Evolutionary conservation across 1,140 invertebrate genomes (phyloP).

Genomic region (Scaptodrosophila lebanonensis): DNA sequence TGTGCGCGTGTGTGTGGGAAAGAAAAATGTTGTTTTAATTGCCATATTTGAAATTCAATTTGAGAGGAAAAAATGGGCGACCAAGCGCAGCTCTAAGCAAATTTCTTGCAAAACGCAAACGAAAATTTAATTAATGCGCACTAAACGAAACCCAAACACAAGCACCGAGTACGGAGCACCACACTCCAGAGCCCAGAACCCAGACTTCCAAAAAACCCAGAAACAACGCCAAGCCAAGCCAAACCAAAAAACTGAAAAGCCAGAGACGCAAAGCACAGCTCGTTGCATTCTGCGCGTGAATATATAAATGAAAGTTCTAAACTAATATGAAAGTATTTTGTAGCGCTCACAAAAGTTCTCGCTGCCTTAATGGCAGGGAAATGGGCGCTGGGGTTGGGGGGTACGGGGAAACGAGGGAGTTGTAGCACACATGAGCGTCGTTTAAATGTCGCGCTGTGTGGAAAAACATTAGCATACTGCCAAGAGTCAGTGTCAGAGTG

Average conservation of each 20-base stretch:
- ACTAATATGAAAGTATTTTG: slow-evolving; percentile 65
- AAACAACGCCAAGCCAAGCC: slow-evolving; percentile 1
- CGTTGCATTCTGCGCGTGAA: no score
- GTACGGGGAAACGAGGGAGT: neutral
- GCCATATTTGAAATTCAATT: slow-evolving; percentile 26
- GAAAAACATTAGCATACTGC: no score
- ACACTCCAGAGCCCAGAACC: no score
- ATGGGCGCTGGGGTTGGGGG: neutral
- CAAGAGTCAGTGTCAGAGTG: no score
- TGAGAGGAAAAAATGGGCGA: slow-evolving; percentile 16
- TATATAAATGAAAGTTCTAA: slow-evolving; percentile 34
- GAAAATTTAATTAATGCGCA: slow-evolving; percentile 62
- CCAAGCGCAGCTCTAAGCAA: slow-evolving; percentile 14
- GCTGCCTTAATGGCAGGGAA: no score
- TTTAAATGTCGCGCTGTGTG: slow-evolving; percentile 43
- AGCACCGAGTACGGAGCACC: no score
- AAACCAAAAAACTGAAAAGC: neutral
- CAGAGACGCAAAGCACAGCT: neutral
- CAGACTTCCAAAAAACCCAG: no score
- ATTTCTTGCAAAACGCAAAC: slow-evolving; percentile 38
- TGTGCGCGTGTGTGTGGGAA: slow-evolving; percentile 21
- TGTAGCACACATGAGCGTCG: neutral
- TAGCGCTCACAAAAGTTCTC: slow-evolving; percentile 51
- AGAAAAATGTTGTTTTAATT: slow-evolving; percentile 63
- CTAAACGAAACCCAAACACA: slow-evolving; percentile 29